Conservation (phyloP, 2,797 vertebrate genomes). For the Phyllotis vaccarum region DNA sequence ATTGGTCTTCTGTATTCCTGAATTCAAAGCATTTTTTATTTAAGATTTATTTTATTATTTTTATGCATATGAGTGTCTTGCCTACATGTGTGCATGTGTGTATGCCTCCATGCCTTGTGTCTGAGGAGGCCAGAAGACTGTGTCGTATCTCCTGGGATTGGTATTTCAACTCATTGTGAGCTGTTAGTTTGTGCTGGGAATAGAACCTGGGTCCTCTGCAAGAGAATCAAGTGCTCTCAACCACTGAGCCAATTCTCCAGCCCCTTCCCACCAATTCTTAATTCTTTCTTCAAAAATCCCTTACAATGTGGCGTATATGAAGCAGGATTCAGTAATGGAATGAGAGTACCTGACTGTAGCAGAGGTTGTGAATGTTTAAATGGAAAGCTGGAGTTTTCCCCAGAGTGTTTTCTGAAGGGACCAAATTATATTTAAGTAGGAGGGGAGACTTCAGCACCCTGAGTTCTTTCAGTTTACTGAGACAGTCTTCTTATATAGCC, state of each 20-base stretch:
- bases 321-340: neutral
- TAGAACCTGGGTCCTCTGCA: neutral
- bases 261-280: neutral
- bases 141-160: neutral
- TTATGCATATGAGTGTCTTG: neutral
- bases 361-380: neutral
- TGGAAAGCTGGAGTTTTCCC: neutral
- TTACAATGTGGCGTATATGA: neutral
- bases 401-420: slow-evolving; percentile 39
- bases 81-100: neutral
- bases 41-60: neutral
- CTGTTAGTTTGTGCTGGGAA: neutral
- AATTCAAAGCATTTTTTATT: neutral
- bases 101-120: neutral
- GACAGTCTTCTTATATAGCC: neutral
- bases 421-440: neutral
- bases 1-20: neutral
- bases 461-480: neutral
- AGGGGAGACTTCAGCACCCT: neutral
- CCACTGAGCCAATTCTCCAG: neutral
- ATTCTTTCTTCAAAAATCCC: neutral
- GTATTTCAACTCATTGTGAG: neutral
- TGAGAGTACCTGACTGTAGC: neutral
- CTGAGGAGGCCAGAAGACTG: neutral
- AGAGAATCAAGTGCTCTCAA: neutral